These are phyloP conservation scores for Spizaetus ornatus DNA, from an alignment of 2,113 vertebrate genomes.

Conservation along the genomic window DNA sequence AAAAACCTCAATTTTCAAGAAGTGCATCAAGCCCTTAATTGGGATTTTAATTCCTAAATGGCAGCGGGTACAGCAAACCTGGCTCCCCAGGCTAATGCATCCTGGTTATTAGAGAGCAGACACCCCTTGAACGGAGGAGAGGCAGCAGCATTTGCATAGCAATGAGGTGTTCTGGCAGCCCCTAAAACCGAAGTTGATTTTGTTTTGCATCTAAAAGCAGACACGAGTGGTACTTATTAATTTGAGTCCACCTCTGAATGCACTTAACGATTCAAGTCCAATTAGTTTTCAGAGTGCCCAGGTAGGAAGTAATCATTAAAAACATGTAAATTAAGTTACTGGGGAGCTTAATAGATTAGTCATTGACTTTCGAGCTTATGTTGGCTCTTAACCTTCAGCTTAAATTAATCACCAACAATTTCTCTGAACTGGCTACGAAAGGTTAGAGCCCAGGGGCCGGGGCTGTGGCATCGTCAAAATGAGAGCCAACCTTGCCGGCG, in stretches of 20 bases:
- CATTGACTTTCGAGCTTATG: constrained; percentile 67
- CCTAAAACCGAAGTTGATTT: not conserved
- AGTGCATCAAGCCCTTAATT: not conserved
- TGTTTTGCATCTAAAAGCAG: constrained; percentile 47
- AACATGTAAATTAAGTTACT: constrained; percentile 76
- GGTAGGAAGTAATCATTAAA: constrained; percentile 72
- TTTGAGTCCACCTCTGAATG: constrained; percentile 1
- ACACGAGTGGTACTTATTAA: not conserved
- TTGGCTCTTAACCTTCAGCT: constrained; percentile 64
- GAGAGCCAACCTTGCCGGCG: rapidly evolving
- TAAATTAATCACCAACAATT: constrained; percentile 66
- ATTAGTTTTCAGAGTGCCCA: constrained; percentile 51
- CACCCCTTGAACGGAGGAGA: not conserved
- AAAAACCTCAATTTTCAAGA: not conserved
- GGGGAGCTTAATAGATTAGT: constrained; percentile 70
- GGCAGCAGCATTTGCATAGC: not conserved
- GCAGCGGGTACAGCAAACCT: not conserved
- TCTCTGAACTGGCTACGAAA: constrained; percentile 6
- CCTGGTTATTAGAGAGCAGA: not conserved
- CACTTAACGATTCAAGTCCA: constrained; percentile 32
- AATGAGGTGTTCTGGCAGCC: not conserved
- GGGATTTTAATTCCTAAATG: constrained; percentile 36
- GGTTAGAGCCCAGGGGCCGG: not conserved
- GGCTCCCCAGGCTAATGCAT: not conserved
- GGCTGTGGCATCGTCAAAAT: rapidly evolving